A percentile compares a stretch with the other conserved stretches of the same genome.
phyloP scores from a whole-genome alignment of 2,113 vertebrate species.

The Phylloscopus trochilus region DNA sequence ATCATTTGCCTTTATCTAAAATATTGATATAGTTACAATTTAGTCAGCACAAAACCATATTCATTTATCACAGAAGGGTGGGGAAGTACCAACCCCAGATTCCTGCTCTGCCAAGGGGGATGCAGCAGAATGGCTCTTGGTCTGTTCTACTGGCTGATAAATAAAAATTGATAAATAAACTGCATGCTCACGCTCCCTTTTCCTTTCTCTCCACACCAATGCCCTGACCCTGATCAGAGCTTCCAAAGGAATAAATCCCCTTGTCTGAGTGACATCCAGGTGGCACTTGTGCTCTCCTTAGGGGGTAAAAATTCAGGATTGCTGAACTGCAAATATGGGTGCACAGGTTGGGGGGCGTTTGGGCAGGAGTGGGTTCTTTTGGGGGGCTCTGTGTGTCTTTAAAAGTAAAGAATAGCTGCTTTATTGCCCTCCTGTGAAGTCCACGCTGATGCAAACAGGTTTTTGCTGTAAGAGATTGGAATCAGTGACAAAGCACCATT shows the following conservation, averaged over 20 bases:
- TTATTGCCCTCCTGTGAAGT: not conserved
- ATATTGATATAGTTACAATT: no score
- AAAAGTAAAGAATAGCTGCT: not conserved
- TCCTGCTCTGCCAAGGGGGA: not conserved
- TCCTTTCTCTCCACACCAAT: not conserved
- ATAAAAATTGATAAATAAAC: not conserved
- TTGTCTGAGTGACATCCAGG: not conserved
- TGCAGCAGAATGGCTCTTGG: not conserved
- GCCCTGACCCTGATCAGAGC: not conserved
- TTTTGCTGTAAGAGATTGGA: not conserved
- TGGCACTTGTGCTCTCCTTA: not conserved
- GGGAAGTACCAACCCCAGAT: not conserved
- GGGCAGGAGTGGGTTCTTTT: not conserved
- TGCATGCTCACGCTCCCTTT: not conserved
- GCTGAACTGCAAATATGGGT: not conserved
- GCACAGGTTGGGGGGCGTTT: not conserved
- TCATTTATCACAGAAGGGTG: not conserved
- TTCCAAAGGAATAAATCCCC: not conserved
- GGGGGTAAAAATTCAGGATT: not conserved
- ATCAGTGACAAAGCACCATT: slow-evolving; percentile 10
- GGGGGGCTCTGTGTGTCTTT: not conserved
- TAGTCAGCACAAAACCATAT: no score
- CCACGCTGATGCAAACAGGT: not conserved
- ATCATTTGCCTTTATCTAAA: no score
- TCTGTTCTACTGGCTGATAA: not conserved